Base-by-base conservation (phyloP, 2,797 vertebrate species). In the Rhinophrynus dorsalis region DNA sequence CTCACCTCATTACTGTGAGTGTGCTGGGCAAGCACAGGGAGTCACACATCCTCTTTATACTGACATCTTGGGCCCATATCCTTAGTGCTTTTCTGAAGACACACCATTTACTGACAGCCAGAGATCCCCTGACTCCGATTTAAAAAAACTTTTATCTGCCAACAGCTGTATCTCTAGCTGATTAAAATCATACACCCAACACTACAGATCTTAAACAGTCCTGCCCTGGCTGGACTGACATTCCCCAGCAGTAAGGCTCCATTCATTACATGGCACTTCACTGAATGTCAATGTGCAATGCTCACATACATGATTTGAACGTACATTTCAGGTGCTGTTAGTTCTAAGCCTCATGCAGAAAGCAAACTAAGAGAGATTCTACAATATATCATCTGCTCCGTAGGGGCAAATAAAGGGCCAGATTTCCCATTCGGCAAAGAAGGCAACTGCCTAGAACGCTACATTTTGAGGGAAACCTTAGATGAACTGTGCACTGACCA, bases 1-100 rank as follows among this genome's bases (percentile, higher is more conserved):
- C 30, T 30, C 68, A 71, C 68, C 60, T 71, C 68, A 71, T 71
- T 71, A 71, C 13, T n/a, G 42, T 32, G 21, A 40, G 30, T 21
- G 45, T 17, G n/a, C 18, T 20, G 42, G 51, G n/a, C 40, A 51
- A 13, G 15, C 29, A 24, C 50, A 30, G 29, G 20, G 38, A 20
- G 10, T 42, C 9, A 6, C 27, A 57, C 40, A 48, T 64, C 17
- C 21, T 24, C 10, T 17, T 30, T 33, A 6, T 12, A 50, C 12
- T 64, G 40, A 71, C 60, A 60, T 58, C 30, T 44, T 38, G 21
- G 56, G 5, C 21, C 6, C 40, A 45, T 26, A 30, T 44, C 27
- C 17, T 23, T 40, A 23, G 58, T 27, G 17, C 24, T 70, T 23
- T n/a, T 68, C 56, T 51, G 44, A 68, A 30, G 44, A 68, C 66